These are phyloP conservation scores for Riparia riparia DNA, from an alignment of 2,113 vertebrate genomes.

Conservation along the genomic window DNA sequence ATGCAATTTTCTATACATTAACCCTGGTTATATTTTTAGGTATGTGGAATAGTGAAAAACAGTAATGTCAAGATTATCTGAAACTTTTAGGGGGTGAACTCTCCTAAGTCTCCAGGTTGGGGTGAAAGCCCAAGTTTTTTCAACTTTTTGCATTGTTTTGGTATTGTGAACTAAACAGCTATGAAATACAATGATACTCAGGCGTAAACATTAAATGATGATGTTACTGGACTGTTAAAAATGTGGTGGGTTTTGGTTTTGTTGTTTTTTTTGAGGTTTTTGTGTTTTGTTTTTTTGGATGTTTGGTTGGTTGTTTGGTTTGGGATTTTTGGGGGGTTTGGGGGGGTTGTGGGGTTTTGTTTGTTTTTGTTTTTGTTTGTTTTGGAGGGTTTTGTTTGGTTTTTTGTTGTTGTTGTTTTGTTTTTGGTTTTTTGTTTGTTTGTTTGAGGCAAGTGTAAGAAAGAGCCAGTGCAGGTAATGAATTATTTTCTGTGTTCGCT, in stretches of 20 bases:
- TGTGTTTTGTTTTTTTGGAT: fast-evolving
- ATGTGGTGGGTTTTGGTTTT: background rate
- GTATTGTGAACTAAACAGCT: background rate
- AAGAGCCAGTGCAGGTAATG: background rate
- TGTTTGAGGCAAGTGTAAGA: background rate
- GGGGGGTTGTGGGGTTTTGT: background rate
- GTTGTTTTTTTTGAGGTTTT: background rate
- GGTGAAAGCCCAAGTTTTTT: background rate
- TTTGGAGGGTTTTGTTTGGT: too few relatives aligned
- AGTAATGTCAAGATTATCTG: background rate
- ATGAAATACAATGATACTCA: background rate
- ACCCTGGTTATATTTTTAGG: background rate
- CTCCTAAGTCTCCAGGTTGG: background rate
- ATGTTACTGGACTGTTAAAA: background rate
- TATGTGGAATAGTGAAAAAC: background rate
- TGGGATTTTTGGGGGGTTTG: too few relatives aligned
- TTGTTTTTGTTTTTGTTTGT: background rate
- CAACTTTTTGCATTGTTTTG: background rate
- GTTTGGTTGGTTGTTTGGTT: too few relatives aligned
- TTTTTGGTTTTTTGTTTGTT: background rate
- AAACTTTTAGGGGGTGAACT: background rate
- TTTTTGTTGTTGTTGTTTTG: background rate
- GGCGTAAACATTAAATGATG: background rate
- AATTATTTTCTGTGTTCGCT: background rate
- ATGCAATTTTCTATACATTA: background rate